Evolutionary conservation across 2,113 vertebrate genomes (phyloP), one percentile per base, ranked within the genome.

Genomic region (Gnathonemus echidnorhynchus): DNA sequence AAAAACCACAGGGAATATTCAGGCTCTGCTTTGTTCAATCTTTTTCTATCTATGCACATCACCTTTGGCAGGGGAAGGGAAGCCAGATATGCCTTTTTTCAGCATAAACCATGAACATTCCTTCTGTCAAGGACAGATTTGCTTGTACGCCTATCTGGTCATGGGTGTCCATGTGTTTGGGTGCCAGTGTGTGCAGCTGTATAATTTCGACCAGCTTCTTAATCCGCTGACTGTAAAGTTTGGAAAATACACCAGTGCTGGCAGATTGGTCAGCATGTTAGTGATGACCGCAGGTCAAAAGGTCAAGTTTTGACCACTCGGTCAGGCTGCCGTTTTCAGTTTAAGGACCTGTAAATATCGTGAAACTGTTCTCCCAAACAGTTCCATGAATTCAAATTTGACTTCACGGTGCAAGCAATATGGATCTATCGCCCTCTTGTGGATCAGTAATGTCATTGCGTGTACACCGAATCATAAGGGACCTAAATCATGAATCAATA

Each of bases 41-140:
- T 9, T 35, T 21, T 93, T 93, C 88, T 35, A 90, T 93, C 94
- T 95, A 95, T 95, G 95, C 95, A 95, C 95, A 94, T 94, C 90
- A 93, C 92, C 91, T 93, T 93, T 93, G 93, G 91, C 93, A 94
- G 94, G 91, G 88, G 94, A 93, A 94, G 93, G 91, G 93, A 91
- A 74, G 58, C 48, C 90, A 91, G 92, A 90, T 90, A 39, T 88
- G 58, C 92, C 92, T 53, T 89, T 94, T 94, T 94, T 91, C 86
- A 93, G 93, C 92, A 85, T 93, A 91, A 92, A 89, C 92, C 93
- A 88, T 91, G 92, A 93, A 92, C 94, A 94, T 94, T 95, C 93
- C 93, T 90, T 93, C 91, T 92, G 86, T 93, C 92, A 92, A 90
- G 88, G 92, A 91, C 62, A 42, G 90, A 90, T 89, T 92, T 92